Percentiles rank a stretch among this genome's conserved stretches.
Conservation (phyloP, 1,140 invertebrate genomes). For the Acyrthosiphon pisum region DNA sequence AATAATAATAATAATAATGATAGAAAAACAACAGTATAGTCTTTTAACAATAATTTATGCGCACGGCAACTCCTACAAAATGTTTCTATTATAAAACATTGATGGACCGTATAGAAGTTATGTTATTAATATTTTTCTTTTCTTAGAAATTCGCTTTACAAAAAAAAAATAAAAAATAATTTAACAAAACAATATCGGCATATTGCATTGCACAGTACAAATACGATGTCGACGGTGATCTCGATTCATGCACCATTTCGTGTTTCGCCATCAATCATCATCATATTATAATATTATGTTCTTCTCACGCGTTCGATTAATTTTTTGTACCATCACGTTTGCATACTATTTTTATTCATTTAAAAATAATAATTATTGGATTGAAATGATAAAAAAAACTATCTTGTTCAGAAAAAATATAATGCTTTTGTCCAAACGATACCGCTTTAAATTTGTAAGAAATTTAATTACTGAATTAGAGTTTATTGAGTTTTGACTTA, state of each 20-base stretch:
- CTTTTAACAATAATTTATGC: constrained; percentile 36
- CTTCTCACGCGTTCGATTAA: not conserved
- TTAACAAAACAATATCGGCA: not conserved
- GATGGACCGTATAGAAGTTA: not conserved
- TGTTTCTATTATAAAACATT: constrained; percentile 42
- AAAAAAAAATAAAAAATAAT: not conserved
- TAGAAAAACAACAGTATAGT: constrained; percentile 5
- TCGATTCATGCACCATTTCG: not conserved
- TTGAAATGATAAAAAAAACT: not conserved
- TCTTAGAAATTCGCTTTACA: not conserved
- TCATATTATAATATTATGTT: not conserved
- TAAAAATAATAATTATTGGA: not conserved
- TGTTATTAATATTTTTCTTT: constrained; percentile 8
- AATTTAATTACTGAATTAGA: not conserved
- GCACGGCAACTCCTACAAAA: constrained; percentile 46
- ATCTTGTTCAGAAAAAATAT: not conserved
- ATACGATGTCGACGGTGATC: not conserved
- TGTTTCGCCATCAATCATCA: not conserved
- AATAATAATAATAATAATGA: constrained; percentile 1
- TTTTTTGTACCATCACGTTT: not conserved
- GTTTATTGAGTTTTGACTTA: not conserved
- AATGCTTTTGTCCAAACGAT: not conserved
- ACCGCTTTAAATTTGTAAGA: not conserved
- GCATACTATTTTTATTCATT: not conserved
- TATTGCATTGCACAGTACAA: not conserved